phyloP scores from a whole-genome alignment of 2,888 invertebrate species.

The Morpho achilles region DNA sequence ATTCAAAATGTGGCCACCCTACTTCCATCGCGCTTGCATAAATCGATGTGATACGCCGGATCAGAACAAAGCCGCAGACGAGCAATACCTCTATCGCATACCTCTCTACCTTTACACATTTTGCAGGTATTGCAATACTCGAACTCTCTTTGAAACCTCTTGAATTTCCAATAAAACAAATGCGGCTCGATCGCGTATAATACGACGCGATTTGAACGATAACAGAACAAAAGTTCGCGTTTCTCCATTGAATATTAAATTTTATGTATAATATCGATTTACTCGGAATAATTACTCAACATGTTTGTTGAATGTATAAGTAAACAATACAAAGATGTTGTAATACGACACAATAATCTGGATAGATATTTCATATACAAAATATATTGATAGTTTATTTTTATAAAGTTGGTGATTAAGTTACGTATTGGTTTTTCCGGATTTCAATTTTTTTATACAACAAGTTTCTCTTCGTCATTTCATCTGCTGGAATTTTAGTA shows the following conservation, averaged over 20 bases:
- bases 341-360: no score
- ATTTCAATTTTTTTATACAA: no score
- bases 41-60: constrained; percentile 73
- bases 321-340: no score
- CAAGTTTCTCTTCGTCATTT: no score
- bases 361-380: no score
- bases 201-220: constrained; percentile 1
- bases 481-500: no score
- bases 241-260: constrained; percentile 1
- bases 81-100: constrained; percentile 27
- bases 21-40: constrained; percentile 72
- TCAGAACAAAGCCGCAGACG: constrained; percentile 70
- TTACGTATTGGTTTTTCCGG: no score
- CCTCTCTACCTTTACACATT: constrained; percentile 13
- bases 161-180: constrained; percentile 25
- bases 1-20: constrained; percentile 1
- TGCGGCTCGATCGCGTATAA: constrained; percentile 20
- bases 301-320: no score
- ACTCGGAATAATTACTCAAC: no score
- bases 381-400: no score
- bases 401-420: no score
- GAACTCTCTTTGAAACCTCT: constrained; percentile 24
- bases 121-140: constrained; percentile 15
- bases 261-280: not conserved
- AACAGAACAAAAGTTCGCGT: constrained; percentile 10